phyloP scores from a whole-genome alignment of 2,113 vertebrate species.

The Dendrocopos noguchii region DNA sequence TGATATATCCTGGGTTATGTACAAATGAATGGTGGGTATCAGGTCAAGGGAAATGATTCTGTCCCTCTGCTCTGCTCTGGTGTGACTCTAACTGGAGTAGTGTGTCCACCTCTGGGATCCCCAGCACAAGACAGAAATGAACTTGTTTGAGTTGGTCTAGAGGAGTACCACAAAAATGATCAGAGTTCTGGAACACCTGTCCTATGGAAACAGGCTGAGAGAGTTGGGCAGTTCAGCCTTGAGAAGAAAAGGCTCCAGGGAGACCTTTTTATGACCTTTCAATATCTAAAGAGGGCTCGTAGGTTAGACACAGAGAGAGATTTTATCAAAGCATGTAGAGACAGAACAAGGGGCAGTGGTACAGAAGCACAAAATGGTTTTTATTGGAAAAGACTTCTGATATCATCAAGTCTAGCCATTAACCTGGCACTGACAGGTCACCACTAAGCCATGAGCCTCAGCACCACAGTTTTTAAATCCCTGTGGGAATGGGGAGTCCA shows the following conservation, averaged over 20 bases:
- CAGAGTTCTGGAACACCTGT: not conserved
- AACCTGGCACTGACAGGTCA: too few species aligned
- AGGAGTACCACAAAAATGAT: not conserved
- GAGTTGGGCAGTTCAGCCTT: not conserved
- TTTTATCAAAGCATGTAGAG: not conserved
- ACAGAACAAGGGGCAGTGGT: not conserved
- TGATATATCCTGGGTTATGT: rapidly evolving
- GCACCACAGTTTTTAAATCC: too few species aligned
- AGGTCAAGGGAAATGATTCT: not conserved
- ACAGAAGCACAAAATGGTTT: too few species aligned
- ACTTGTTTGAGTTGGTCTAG: not conserved
- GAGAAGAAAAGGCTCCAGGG: not conserved
- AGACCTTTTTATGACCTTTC: not conserved
- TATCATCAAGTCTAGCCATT: too few species aligned
- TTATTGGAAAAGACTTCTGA: too few species aligned
- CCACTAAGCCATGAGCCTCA: too few species aligned
- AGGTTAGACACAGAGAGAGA: not conserved
- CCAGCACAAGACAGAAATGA: not conserved
- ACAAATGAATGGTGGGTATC: not conserved
- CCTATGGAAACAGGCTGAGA: not conserved
- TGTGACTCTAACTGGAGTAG: not conserved
- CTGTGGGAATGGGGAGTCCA: too few species aligned
- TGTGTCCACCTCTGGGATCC: too few species aligned
- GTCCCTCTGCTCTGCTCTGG: not conserved
- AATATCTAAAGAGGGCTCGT: not conserved